Base-by-base conservation (phyloP, 2,797 vertebrate genomes). In the Gymnothorax javanicus region DNA sequence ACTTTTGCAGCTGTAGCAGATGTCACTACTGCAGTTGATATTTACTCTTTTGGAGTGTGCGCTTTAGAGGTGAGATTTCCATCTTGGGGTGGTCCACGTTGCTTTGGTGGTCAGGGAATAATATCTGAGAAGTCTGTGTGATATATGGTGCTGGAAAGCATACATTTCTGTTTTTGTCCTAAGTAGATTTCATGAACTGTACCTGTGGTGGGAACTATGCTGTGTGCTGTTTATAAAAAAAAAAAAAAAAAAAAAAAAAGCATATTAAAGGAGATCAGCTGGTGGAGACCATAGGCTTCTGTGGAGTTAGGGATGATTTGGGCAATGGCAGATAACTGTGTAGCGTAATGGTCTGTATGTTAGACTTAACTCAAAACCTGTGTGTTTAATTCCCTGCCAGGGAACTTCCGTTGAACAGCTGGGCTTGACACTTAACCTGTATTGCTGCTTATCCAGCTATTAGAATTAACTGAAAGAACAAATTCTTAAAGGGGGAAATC, bases 31-130 rank as follows among this genome's bases (percentile, higher is more conserved):
- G 98, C 98, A 0, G 98, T 99, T 93, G 98, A 99, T 92, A 99
- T 99, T 90, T 99, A 99, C 92, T 99, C 98, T 89, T 99, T 99
- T 85, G 98, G 98, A 91, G 99, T 99, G 98, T 99, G 98, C 94
- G 98, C 98, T 60, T 95, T 99, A 94, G 98, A 99, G 97, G 98
- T 96, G 87, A 95, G 93, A 60, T 27, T 54, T 43, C 6, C 33
- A 33, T 33, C 11, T 6, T 8, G 71, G 62, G 27, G 20, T 23
- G 23, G 17, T 60, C 69, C 33, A 52, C 25, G 23, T 17, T 67
- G 77, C 8, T 20, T 12, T 20, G 17, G 27, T 88, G 43, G 33
- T 57, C 27, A 23, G 7, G n/a, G 23, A 58, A 7, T 73, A 64
- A 62, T 56, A 43, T 50, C 84, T 86, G 62, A 79, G 33, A 71